These are phyloP conservation scores for Lithobates pipiens DNA, from an alignment of 2,797 vertebrate species.

Conservation along the genomic window DNA sequence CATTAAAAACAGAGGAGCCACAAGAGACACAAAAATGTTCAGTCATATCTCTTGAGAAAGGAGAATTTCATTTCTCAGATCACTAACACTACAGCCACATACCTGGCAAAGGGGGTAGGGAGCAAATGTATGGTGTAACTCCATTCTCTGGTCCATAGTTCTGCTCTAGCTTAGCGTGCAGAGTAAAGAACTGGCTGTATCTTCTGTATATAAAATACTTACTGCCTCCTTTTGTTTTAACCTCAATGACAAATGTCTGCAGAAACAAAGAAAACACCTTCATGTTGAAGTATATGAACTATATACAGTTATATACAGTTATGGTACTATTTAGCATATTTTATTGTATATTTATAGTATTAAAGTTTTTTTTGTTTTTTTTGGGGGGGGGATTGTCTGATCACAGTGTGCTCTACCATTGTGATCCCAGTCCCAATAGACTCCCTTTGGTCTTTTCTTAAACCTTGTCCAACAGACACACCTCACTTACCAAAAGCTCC, in stretches of 20 bases:
- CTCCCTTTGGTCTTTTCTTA: too few species aligned
- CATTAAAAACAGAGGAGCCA: neutral
- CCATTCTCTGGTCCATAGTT: constrained; percentile 80
- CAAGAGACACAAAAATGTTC: neutral
- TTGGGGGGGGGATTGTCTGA: too few species aligned
- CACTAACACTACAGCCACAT: neutral
- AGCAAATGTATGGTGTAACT: constrained; percentile 74
- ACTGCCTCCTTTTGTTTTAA: constrained; percentile 89
- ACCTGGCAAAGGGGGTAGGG: constrained; percentile 88
- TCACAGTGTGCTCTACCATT: too few species aligned
- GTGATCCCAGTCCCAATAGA: too few species aligned
- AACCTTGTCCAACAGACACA: too few species aligned
- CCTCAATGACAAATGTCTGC: constrained; percentile 90
- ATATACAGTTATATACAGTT: too few species aligned
- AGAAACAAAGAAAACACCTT: constrained; percentile 41
- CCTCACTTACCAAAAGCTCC: too few species aligned
- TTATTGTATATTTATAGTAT: too few species aligned
- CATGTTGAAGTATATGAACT: too few species aligned
- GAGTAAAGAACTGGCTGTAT: constrained; percentile 86
- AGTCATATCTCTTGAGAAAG: neutral
- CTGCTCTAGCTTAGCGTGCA: constrained; percentile 86
- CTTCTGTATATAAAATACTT: constrained; percentile 94
- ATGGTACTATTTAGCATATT: too few species aligned
- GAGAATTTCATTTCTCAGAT: neutral
- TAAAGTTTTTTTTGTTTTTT: too few species aligned